A percentile compares a stretch with the other conserved stretches of the same genome.
Evolutionary conservation across 2,113 vertebrate species (phyloP).

Genomic region (Gymnarchus niloticus): DNA sequence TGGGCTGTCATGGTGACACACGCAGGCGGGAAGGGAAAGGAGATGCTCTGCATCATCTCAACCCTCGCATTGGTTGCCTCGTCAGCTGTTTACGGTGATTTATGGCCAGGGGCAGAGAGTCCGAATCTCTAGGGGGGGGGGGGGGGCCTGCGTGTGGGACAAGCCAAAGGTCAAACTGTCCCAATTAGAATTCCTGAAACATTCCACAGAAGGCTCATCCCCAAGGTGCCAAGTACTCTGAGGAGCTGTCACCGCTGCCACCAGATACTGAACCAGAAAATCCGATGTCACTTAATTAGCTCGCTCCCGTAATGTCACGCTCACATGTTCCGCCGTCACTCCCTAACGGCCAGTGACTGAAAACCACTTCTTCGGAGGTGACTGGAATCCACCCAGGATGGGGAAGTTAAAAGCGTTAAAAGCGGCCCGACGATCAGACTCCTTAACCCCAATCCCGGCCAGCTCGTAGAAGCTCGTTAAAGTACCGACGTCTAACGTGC

Average conservation of each 20-base stretch:
- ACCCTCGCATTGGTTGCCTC: background rate
- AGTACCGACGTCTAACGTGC: background rate
- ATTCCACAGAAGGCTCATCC: background rate
- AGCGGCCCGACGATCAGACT: background rate
- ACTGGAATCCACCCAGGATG: slow-evolving; percentile 26
- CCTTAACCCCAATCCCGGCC: no score
- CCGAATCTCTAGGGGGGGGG: background rate
- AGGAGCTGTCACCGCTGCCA: background rate
- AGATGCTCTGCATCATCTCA: background rate
- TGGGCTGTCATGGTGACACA: background rate
- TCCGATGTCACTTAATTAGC: slow-evolving; percentile 15
- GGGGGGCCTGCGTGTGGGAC: slow-evolving; percentile 31
- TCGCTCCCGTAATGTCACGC: slow-evolving; percentile 7
- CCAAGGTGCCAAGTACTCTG: background rate
- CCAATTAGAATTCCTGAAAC: slow-evolving; percentile 20
- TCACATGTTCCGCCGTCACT: background rate
- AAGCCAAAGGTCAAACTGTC: slow-evolving; percentile 52
- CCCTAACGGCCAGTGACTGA: slow-evolving; percentile 34
- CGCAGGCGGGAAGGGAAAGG: background rate
- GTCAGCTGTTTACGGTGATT: slow-evolving; percentile 10
- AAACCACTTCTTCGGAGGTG: slow-evolving; percentile 14
- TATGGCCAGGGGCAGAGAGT: slow-evolving; percentile 4
- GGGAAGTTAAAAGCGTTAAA: background rate
- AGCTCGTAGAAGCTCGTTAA: background rate
- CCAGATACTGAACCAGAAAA: slow-evolving; percentile 14